Percentiles rank a stretch among this genome's conserved stretches.
Evolutionary conservation across 1,140 invertebrate species (phyloP).

Genomic region (Tetragnatha versicolor): DNA sequence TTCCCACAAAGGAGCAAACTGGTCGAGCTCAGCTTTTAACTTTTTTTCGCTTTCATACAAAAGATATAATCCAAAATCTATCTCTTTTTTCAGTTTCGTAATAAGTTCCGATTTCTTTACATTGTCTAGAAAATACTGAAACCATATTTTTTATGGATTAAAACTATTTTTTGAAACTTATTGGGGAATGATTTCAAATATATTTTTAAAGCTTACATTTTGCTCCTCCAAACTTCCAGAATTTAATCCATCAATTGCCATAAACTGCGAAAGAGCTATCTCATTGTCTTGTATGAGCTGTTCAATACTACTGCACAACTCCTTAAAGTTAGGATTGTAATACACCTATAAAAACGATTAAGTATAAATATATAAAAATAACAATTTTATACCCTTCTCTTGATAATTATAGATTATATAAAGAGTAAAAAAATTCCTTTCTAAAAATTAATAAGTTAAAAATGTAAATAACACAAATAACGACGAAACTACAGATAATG

Average conservation of each 20-base stretch:
- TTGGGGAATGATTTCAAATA: too few relatives aligned
- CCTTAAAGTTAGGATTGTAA: constrained; percentile 19
- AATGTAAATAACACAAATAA: too few relatives aligned
- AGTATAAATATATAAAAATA: background rate
- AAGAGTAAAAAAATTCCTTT: too few relatives aligned
- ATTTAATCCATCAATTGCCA: background rate
- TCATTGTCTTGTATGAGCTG: background rate
- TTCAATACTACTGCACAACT: background rate
- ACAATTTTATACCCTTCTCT: background rate
- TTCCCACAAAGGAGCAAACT: constrained; percentile 4
- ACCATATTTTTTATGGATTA: too few relatives aligned
- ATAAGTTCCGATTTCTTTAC: background rate
- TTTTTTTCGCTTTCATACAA: constrained; percentile 12
- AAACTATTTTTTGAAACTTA: too few relatives aligned
- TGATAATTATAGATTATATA: background rate
- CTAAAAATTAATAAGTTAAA: too few relatives aligned
- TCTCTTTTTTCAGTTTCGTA: constrained; percentile 16
- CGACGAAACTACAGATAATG: too few relatives aligned
- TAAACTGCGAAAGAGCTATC: background rate
- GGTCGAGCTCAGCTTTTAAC: background rate
- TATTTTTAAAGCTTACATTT: too few relatives aligned
- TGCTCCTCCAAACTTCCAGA: background rate
- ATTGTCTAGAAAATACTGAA: background rate
- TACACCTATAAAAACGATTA: background rate
- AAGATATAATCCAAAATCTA: constrained; percentile 11